These are phyloP conservation scores for Iphiclides podalirius DNA, from an alignment of 2,888 invertebrate species.

Conservation along the genomic window DNA sequence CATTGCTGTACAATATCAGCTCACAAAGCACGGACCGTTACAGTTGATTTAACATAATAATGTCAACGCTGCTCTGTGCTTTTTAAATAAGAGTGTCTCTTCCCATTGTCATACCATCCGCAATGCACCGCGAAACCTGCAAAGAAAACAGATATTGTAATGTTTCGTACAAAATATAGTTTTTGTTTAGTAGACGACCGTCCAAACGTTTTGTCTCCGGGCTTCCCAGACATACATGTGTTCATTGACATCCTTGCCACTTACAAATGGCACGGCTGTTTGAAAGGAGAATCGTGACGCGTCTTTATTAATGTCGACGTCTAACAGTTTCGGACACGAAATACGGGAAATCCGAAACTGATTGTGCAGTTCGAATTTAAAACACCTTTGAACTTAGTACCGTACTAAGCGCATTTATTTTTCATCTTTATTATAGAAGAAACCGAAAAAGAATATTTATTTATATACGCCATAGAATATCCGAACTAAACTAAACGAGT, in stretches of 20 bases:
- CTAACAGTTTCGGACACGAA: constrained; percentile 52
- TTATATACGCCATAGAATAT: too few relatives aligned
- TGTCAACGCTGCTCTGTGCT: constrained; percentile 43
- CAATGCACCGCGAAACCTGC: constrained; percentile 57
- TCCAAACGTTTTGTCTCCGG: constrained; percentile 50
- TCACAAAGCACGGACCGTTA: constrained; percentile 50
- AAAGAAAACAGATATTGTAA: constrained; percentile 45
- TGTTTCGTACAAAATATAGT: background rate
- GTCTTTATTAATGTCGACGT: constrained; percentile 45
- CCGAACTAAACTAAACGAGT: too few relatives aligned
- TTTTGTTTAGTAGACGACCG: constrained; percentile 3
- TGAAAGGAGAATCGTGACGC: constrained; percentile 72
- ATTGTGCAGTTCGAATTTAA: constrained; percentile 27
- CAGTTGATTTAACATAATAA: constrained; percentile 58
- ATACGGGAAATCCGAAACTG: constrained; percentile 52
- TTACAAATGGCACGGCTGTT: constrained; percentile 66
- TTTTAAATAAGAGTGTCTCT: constrained; percentile 49
- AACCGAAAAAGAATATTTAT: too few relatives aligned
- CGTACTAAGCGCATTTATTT: too few relatives aligned
- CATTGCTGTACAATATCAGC: constrained; percentile 65
- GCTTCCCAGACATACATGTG: constrained; percentile 72
- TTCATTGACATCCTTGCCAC: constrained; percentile 68
- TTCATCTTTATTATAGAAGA: constrained; percentile 5
- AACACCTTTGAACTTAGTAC: constrained; percentile 26
- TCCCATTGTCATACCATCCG: constrained; percentile 50